Evolutionary conservation across 2,888 invertebrate species (phyloP).

Genomic region (Cryptosula pallasiana): DNA sequence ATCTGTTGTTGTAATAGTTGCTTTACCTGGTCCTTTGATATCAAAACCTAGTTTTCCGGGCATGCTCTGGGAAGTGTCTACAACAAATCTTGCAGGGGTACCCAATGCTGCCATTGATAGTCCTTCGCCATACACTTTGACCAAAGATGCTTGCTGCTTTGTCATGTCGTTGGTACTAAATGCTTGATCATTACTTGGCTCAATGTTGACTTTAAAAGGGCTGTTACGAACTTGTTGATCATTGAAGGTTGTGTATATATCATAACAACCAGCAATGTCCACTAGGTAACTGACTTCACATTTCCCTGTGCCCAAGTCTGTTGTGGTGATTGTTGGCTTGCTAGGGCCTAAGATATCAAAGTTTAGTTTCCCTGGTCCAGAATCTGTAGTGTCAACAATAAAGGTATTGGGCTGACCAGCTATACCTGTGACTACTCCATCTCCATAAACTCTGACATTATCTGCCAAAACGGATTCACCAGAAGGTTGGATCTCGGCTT

Average conservation of each 20-base stretch:
- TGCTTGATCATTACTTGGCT: not conserved
- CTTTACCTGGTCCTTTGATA: not conserved
- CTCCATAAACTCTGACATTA: not conserved
- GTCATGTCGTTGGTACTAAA: not conserved
- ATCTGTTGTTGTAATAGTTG: not conserved
- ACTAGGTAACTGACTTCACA: slow-evolving; percentile 75
- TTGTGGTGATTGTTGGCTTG: not conserved
- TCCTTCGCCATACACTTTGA: slow-evolving; percentile 7
- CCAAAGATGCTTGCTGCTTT: not conserved
- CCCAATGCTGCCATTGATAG: not conserved
- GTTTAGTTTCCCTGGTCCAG: slow-evolving; percentile 46
- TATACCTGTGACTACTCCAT: not conserved
- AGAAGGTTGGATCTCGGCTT: not conserved
- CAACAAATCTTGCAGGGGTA: slow-evolving; percentile 49
- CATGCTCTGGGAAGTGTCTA: slow-evolving; percentile 64
- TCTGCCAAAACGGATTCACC: not conserved
- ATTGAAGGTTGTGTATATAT: slow-evolving; percentile 75
- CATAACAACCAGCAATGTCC: slow-evolving; percentile 62
- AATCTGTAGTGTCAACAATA: slow-evolving; percentile 81
- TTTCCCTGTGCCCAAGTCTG: slow-evolving; percentile 56
- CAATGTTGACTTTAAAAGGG: slow-evolving; percentile 58
- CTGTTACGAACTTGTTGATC: slow-evolving; percentile 73
- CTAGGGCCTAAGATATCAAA: slow-evolving; percentile 3
- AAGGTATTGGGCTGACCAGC: slow-evolving; percentile 61
- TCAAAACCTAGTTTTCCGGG: not conserved